A percentile compares a stretch with the other conserved stretches of the same genome.
Conservation (phyloP, 1,140 invertebrate species). For the Hermatobates lingyangjiaoensis region DNA sequence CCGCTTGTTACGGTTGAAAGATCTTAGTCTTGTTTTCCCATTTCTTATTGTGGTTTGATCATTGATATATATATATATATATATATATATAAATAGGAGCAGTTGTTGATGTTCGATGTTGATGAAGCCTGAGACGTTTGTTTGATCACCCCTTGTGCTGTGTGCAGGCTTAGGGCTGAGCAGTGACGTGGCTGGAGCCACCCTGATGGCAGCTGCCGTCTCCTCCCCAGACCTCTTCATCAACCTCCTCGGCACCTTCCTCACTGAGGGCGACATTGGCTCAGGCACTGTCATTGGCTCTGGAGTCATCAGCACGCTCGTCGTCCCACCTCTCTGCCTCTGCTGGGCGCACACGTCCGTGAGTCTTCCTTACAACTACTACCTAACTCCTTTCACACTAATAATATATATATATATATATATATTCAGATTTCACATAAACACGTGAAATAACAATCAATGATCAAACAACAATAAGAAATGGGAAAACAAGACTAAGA, state of each 20-base stretch:
- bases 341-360: constrained; percentile 24
- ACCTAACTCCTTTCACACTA: constrained; percentile 25
- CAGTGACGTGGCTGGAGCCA: constrained; percentile 28
- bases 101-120: not conserved
- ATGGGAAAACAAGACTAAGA: no score
- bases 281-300: constrained; percentile 46
- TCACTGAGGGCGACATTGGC: constrained; percentile 38
- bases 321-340: constrained; percentile 43
- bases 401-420: not conserved
- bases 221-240: constrained; percentile 40
- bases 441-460: no score
- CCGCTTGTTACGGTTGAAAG: not conserved
- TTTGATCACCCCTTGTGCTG: not conserved
- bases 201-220: constrained; percentile 42
- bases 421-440: no score
- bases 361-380: not conserved
- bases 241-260: constrained; percentile 33
- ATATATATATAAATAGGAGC: not conserved
- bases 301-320: constrained; percentile 48
- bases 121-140: not conserved
- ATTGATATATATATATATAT: not conserved
- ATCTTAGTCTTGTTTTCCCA: not conserved
- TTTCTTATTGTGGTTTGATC: not conserved
- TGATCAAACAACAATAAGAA: no score
- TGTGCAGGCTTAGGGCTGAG: constrained; percentile 15